Evolutionary conservation across 2,888 invertebrate species (phyloP).

Genomic region (Romanomermis culicivorax): DNA sequence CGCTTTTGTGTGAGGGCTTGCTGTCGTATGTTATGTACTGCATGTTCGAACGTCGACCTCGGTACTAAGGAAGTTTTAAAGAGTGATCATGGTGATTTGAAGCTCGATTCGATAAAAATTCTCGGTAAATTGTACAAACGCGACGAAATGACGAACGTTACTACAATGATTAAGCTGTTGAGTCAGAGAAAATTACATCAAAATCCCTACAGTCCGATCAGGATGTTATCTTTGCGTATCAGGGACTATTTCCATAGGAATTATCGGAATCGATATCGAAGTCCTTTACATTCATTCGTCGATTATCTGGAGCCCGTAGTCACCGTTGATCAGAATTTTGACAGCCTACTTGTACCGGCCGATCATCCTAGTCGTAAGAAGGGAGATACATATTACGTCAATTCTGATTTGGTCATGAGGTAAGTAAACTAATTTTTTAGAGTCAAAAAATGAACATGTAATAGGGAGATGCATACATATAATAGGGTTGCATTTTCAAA

Average conservation of each 20-base stretch:
- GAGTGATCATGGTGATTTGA: neutral
- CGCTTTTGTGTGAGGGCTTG: no score
- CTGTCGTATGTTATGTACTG: no score
- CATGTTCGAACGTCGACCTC: no score
- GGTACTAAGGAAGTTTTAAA: no score
- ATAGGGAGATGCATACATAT: no score
- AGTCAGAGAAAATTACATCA: constrained; percentile 58
- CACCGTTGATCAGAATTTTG: constrained; percentile 68
- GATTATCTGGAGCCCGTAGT: constrained; percentile 68
- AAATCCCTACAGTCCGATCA: constrained; percentile 57
- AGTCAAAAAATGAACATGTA: no score
- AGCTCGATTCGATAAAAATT: neutral
- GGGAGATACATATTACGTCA: constrained; percentile 86
- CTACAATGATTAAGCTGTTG: constrained; percentile 55
- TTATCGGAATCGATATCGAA: constrained; percentile 45
- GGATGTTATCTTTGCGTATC: constrained; percentile 55
- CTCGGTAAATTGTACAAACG: constrained; percentile 8
- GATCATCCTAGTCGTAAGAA: constrained; percentile 66
- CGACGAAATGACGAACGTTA: constrained; percentile 48
- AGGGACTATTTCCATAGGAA: constrained; percentile 60
- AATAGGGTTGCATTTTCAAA: no score
- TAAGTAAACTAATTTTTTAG: no score
- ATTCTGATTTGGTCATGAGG: constrained; percentile 46
- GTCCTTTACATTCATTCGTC: constrained; percentile 63
- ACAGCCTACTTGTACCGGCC: constrained; percentile 57